Evolutionary conservation across 2,888 invertebrate species (phyloP), one percentile per base, ranked within the genome.

Genomic region (Phengaris arion): DNA sequence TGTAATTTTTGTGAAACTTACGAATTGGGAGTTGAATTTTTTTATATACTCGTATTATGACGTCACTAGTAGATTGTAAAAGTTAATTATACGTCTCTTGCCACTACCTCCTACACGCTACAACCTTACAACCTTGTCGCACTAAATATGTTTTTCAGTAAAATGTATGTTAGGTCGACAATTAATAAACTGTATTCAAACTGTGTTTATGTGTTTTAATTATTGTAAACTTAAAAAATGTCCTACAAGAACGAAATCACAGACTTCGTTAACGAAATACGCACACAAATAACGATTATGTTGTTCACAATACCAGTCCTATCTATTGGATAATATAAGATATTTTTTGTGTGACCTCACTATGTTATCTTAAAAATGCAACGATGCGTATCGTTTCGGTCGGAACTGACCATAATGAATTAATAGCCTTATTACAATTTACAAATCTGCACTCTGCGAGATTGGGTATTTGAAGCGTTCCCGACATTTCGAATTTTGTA

Each of bases 51-150:
- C n/a, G n/a, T n/a, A 64, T 59, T 6, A 64, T 64, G 35, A 64
- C 55, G 35, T 74, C 46, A 64, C 55, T 59, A 52, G 13, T 68
- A 76, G 59, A 74, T 73, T 75, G 45, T 75, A 64, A 75, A 57
- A 76, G 70, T 68, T 68, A 75, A 75, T 75, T 70, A 75, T 74
- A 57, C 57, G 75, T 75, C 74, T 77, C 77, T 76, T 75, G 74
- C 75, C 76, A 76, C 75, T 77, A 72, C 70, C 76, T 76, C 77
- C 70, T 75, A 74, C 75, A 72, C 70, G 51, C 57, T 12, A 59
- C 57, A 75, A 75, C 70, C 75, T 75, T 12, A 59, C 57, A 75
- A 75, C 70, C 75, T 75, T 75, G 59, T 70, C 70, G 75, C 57
- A 70, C 75, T 75, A 75, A 75, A 75, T 75, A 75, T 22, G 70